A percentile compares a stretch with the other conserved stretches of the same genome.
phyloP scores from a whole-genome alignment of 2,797 vertebrate genomes.

The Malacoctenus gilli region DNA sequence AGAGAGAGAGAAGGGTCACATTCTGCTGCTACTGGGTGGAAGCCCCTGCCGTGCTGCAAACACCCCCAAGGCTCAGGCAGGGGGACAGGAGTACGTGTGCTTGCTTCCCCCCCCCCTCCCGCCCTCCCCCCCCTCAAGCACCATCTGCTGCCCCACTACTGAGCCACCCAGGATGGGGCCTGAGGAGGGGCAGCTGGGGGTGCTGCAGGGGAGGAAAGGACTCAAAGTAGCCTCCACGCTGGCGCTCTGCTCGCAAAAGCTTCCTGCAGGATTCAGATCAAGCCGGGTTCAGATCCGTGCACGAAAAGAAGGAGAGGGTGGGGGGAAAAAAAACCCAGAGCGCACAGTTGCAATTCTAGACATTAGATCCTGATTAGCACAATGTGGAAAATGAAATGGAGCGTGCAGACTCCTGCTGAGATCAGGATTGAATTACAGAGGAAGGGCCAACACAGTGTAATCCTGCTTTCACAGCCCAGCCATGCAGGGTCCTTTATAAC shows the following conservation, averaged over 20 bases:
- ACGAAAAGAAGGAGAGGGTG: too few species aligned
- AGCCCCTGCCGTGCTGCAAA: conserved; percentile 61
- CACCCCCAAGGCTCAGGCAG: conserved; percentile 65
- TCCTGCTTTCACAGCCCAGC: conserved; percentile 72
- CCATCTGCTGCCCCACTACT: conserved; percentile 78
- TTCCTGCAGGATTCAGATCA: conserved; percentile 32
- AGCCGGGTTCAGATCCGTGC: conserved; percentile 38
- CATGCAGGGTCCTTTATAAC: conserved; percentile 67
- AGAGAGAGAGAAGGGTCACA: conserved; percentile 73
- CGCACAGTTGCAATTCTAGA: conserved; percentile 38
- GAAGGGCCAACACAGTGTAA: conserved; percentile 64
- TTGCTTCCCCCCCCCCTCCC: conserved; percentile 15
- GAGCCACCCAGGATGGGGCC: conserved; percentile 74
- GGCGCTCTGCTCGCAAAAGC: conserved; percentile 23
- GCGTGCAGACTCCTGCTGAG: conserved; percentile 67
- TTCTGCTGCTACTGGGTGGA: conserved; percentile 70
- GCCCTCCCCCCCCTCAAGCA: conserved; percentile 50
- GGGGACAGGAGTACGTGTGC: conserved; percentile 61
- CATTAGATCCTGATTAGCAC: conserved; percentile 71
- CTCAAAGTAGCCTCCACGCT: conserved; percentile 48
- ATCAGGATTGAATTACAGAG: conserved; percentile 69
- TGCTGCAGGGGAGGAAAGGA: conserved; percentile 57
- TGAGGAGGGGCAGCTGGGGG: conserved; percentile 64
- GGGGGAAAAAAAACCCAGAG: conserved; percentile 36
- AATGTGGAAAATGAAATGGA: conserved; percentile 77